Conservation (phyloP, 2,888 invertebrate species). For the Thelaira solivaga region DNA sequence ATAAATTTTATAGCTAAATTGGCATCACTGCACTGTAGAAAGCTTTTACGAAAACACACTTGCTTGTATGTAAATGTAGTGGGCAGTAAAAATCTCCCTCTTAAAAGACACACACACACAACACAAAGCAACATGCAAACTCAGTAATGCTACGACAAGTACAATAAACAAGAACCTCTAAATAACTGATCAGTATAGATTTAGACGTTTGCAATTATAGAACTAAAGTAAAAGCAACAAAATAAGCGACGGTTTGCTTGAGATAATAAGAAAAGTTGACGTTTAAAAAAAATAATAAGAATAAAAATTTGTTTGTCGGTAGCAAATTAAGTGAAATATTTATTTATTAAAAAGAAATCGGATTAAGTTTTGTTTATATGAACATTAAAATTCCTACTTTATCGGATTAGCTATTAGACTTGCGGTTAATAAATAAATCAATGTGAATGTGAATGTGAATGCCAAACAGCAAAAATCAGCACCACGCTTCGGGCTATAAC, state of each 20-base stretch:
- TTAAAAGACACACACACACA: neutral
- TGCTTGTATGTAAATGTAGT: slow-evolving; percentile 31
- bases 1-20: neutral
- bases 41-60: slow-evolving; percentile 49
- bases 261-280: slow-evolving; percentile 6
- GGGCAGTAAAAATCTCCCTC: slow-evolving; percentile 7
- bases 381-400: slow-evolving; percentile 2
- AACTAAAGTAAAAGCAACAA: slow-evolving; percentile 10
- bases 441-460: slow-evolving; percentile 30
- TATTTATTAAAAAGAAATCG: neutral
- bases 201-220: slow-evolving; percentile 53
- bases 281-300: neutral
- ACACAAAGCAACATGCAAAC: neutral
- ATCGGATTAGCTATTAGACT: slow-evolving; percentile 16
- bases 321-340: neutral
- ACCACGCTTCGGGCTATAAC: slow-evolving; percentile 1
- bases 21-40: neutral
- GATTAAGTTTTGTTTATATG: neutral
- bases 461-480: neutral
- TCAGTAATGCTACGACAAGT: slow-evolving; percentile 14
- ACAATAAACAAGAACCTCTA: slow-evolving; percentile 31
- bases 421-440: slow-evolving; percentile 2
- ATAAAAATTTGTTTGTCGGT: neutral
- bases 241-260: slow-evolving; percentile 22
- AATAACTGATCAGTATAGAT: slow-evolving; percentile 60